Percentiles rank a stretch among this genome's conserved stretches.
Evolutionary conservation across 2,888 invertebrate genomes (phyloP).

Genomic region (Pecten maximus): DNA sequence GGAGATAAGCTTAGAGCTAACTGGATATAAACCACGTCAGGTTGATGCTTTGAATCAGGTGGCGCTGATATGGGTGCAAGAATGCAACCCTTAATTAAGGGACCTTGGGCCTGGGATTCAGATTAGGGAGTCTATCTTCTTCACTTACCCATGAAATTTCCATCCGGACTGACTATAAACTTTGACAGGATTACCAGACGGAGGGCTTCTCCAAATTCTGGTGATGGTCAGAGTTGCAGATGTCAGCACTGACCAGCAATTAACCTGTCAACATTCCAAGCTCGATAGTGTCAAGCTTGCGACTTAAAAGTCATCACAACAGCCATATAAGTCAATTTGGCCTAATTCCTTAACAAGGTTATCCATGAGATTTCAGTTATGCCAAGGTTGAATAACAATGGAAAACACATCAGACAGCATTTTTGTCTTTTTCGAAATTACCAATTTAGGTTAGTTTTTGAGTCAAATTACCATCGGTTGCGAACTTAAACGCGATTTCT

Average conservation of each 20-base stretch:
- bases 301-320: background rate
- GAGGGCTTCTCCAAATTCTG: background rate
- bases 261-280: background rate
- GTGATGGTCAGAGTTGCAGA: slow-evolving; percentile 1
- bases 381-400: slow-evolving; percentile 16
- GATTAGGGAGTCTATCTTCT: background rate
- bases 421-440: background rate
- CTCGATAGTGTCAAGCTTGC: background rate
- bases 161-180: background rate
- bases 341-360: slow-evolving; percentile 16
- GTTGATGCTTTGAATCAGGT: slow-evolving; percentile 25
- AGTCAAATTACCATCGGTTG: background rate
- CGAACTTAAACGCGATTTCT: background rate
- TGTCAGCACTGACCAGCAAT: slow-evolving; percentile 20
- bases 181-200: slow-evolving; percentile 5
- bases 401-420: background rate
- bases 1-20: slow-evolving; percentile 14
- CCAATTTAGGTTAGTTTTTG: background rate
- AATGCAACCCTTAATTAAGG: slow-evolving; percentile 29
- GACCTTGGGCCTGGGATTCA: background rate
- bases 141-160: slow-evolving; percentile 22
- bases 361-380: background rate
- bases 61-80: slow-evolving; percentile 35
- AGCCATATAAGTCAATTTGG: slow-evolving; percentile 11
- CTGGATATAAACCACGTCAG: slow-evolving; percentile 18